Percentiles rank a stretch among this genome's conserved stretches.
These are phyloP conservation scores for Brenthis hecate DNA, from an alignment of 2,888 invertebrate genomes.

Conservation along the genomic window DNA sequence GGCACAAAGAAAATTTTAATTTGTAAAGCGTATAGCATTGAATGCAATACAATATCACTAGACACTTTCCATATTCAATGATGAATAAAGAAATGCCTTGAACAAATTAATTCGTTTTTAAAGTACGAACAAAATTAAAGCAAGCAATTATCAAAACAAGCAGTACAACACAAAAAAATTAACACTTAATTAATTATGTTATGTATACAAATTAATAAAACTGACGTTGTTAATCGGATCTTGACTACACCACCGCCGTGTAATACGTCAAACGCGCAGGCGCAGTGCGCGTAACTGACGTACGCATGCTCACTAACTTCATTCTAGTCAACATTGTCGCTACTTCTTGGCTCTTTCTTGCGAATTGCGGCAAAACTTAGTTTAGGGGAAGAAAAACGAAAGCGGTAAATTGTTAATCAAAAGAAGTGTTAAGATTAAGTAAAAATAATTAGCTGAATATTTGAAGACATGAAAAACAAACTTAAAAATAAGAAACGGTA, in stretches of 20 bases:
- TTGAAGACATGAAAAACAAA: background rate
- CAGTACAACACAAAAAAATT: slow-evolving; percentile 49
- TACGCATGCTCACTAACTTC: slow-evolving; percentile 75
- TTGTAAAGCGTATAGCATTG: background rate
- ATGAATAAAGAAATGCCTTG: slow-evolving; percentile 25
- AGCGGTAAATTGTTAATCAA: background rate
- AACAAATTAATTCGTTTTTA: background rate
- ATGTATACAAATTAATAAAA: slow-evolving; percentile 60
- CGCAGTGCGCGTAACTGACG: slow-evolving; percentile 80
- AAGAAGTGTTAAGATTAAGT: background rate
- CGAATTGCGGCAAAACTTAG: slow-evolving; percentile 36
- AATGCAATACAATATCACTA: slow-evolving; percentile 25
- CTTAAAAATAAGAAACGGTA: background rate
- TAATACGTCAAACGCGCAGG: slow-evolving; percentile 80
- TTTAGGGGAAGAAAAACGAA: background rate
- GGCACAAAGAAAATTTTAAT: slow-evolving; percentile 12
- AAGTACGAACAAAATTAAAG: slow-evolving; percentile 42
- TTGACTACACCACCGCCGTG: slow-evolving; percentile 80
- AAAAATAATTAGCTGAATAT: background rate
- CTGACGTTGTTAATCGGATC: slow-evolving; percentile 82
- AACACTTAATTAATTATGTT: slow-evolving; percentile 38
- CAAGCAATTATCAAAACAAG: slow-evolving; percentile 64
- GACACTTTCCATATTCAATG: slow-evolving; percentile 50
- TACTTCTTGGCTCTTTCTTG: slow-evolving; percentile 22
- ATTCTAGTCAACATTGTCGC: slow-evolving; percentile 50